Evolutionary conservation across 2,797 vertebrate species (phyloP), one percentile per base, ranked within the genome.

Genomic region (Muraenolepis orangiensis): DNA sequence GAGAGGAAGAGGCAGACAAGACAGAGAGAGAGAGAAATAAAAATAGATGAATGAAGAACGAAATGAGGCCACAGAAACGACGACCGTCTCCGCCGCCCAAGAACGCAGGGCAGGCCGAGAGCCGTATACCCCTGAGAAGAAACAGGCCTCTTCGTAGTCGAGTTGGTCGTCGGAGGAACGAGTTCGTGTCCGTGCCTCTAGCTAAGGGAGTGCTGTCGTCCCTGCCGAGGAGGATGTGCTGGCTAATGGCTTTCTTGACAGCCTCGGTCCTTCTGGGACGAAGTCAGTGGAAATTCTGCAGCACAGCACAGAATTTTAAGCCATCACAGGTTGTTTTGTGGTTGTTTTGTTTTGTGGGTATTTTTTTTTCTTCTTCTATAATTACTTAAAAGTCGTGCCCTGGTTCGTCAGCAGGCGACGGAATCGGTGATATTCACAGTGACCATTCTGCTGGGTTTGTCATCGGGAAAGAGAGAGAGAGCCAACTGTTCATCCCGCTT

Each of bases 351-450:
- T 67, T 29, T 20, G 16, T 31, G n/a, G n/a, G n/a, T 67, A 12
- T 64, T 64, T 64, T 26, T 26, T 64, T 64, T 64, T 64, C 26
- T 26, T 26, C 26, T 64, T 67, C 29, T 30, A 6, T 67, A 13
- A 28, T 66, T 29, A 16, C 26, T 30, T 66, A 28, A 66, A 28
- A 66, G 12, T 30, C 64, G n/a, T n/a, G 3, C 29, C 29, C 3
- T n/a, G 38, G 38, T n/a, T n/a, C n/a, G 38, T 40, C 11, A 4
- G 6, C 5, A 5, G 16, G 18, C 74, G 14, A 72, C 72, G 42
- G 78, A 82, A 84, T 73, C 77, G 79, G 86, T 85, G 71, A 75
- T 78, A 74, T 85, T 86, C 84, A 85, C 88, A 84, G 74, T 66
- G 57, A 77, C 71, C 68, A 66, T 80, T 61, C 72, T 72, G 74